Evolutionary conservation across 1,140 invertebrate species (phyloP).

Genomic region (Drosophila persimilis): DNA sequence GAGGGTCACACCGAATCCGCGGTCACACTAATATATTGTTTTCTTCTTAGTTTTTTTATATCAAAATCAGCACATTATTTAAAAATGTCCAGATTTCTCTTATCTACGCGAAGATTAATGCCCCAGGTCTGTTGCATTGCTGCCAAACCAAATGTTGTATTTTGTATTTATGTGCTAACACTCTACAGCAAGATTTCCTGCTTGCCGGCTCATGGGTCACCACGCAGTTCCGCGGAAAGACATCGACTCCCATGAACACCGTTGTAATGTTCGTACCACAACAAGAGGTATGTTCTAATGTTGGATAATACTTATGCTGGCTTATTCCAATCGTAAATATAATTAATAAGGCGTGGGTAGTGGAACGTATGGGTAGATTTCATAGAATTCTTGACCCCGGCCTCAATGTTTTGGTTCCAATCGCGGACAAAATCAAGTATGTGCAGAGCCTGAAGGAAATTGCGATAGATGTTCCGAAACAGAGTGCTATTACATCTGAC

Average conservation of each 20-base stretch:
- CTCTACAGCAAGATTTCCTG: slow-evolving; percentile 60
- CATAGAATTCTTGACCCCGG: slow-evolving; percentile 96
- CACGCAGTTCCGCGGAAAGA: slow-evolving; percentile 82
- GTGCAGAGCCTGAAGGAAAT: slow-evolving; percentile 99
- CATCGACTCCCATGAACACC: slow-evolving; percentile 94
- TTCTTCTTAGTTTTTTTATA: slow-evolving; percentile 28
- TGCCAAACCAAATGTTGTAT: too few species aligned
- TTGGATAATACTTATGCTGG: slow-evolving; percentile 13
- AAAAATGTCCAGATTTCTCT: slow-evolving; percentile 64
- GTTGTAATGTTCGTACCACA: slow-evolving; percentile 99
- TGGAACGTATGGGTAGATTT: slow-evolving; percentile 99
- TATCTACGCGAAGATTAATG: slow-evolving; percentile 57
- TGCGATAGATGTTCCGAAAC: slow-evolving; percentile 99
- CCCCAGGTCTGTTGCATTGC: slow-evolving; percentile 47
- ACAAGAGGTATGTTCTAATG: slow-evolving; percentile 91
- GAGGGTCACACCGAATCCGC: too few species aligned
- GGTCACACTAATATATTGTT: not conserved
- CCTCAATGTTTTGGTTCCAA: slow-evolving; percentile 95
- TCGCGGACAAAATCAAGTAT: slow-evolving; percentile 97
- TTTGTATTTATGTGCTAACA: not conserved
- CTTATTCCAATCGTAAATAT: not conserved
- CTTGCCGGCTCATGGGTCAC: slow-evolving; percentile 58
- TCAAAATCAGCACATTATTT: slow-evolving; percentile 42
- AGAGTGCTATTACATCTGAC: slow-evolving; percentile 98
- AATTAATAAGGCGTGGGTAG: slow-evolving; percentile 92